A percentile compares a stretch with the other conserved stretches of the same genome.
phyloP scores from a whole-genome alignment of 2,113 vertebrate species.

The Polyodon spathula region DNA sequence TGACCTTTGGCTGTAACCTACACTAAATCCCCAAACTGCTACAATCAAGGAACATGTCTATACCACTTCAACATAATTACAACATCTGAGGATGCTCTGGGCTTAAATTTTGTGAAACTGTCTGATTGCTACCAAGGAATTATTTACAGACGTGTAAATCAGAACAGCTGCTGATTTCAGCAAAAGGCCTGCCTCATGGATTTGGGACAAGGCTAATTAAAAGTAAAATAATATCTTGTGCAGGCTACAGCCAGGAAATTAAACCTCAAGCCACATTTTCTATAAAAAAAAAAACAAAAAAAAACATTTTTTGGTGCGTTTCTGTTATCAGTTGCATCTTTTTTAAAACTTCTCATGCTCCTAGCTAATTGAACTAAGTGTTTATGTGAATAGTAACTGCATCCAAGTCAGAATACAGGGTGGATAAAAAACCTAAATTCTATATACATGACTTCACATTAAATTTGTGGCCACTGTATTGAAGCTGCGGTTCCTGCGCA shows the following conservation, averaged over 20 bases:
- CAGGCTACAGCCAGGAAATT: not conserved
- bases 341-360: no score
- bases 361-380: no score
- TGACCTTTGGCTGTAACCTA: slow-evolving; percentile 4
- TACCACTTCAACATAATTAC: slow-evolving; percentile 40
- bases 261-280: not conserved
- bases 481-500: no score
- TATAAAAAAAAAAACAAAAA: no score
- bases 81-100: slow-evolving; percentile 34
- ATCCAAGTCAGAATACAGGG: no score
- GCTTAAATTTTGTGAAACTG: slow-evolving; percentile 30
- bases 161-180: slow-evolving; percentile 40
- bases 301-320: no score
- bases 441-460: no score
- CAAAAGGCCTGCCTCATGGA: slow-evolving; percentile 27
- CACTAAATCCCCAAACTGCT: slow-evolving; percentile 16
- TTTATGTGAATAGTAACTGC: no score
- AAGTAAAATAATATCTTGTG: slow-evolving; percentile 18
- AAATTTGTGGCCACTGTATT: no score
- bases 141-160: slow-evolving; percentile 46
- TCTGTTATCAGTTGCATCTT: no score
- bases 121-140: slow-evolving; percentile 50
- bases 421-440: no score
- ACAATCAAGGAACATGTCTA: slow-evolving; percentile 36
- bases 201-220: slow-evolving; percentile 43